phyloP scores from a whole-genome alignment of 2,797 vertebrate species.

The Triplophysa yarkandensis region DNA sequence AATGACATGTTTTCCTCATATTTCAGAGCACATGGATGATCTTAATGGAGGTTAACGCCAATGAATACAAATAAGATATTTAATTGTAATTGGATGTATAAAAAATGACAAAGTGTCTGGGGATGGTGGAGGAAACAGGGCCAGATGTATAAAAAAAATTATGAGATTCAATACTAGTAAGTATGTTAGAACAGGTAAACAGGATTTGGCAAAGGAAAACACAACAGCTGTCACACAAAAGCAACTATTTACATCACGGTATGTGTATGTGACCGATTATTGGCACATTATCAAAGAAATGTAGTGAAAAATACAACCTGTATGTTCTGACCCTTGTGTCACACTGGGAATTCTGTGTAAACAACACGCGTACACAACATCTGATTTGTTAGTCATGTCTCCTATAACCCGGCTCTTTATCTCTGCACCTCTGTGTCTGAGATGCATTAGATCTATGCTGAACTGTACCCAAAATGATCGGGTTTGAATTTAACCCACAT shows the following conservation, averaged over 20 bases:
- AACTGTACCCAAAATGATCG: not conserved
- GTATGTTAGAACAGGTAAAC: not conserved
- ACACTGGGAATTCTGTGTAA: slow-evolving; percentile 33
- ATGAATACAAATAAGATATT: slow-evolving; percentile 77
- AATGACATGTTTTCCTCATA: slow-evolving; percentile 63
- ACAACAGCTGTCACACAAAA: slow-evolving; percentile 7
- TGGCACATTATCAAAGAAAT: slow-evolving; percentile 1
- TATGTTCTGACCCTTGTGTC: slow-evolving; percentile 3
- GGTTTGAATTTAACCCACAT: not conserved
- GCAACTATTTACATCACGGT: not conserved
- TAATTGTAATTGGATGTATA: slow-evolving; percentile 64
- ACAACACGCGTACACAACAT: slow-evolving; percentile 17
- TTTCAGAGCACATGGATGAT: slow-evolving; percentile 56
- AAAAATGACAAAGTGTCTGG: slow-evolving; percentile 30
- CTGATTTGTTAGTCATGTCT: slow-evolving; percentile 20
- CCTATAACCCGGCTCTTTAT: slow-evolving; percentile 28
- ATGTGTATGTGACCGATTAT: not conserved
- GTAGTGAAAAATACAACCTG: not conserved
- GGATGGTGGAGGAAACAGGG: not conserved
- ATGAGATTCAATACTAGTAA: not conserved
- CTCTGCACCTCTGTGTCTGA: not conserved
- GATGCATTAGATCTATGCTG: not conserved
- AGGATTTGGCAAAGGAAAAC: not conserved
- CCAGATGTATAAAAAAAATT: slow-evolving; percentile 13
- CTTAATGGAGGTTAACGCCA: slow-evolving; percentile 60